Percentiles rank a stretch among this genome's conserved stretches.
Evolutionary conservation across 2,888 invertebrate genomes (phyloP).

Genomic region (Agapostemon virescens): DNA sequence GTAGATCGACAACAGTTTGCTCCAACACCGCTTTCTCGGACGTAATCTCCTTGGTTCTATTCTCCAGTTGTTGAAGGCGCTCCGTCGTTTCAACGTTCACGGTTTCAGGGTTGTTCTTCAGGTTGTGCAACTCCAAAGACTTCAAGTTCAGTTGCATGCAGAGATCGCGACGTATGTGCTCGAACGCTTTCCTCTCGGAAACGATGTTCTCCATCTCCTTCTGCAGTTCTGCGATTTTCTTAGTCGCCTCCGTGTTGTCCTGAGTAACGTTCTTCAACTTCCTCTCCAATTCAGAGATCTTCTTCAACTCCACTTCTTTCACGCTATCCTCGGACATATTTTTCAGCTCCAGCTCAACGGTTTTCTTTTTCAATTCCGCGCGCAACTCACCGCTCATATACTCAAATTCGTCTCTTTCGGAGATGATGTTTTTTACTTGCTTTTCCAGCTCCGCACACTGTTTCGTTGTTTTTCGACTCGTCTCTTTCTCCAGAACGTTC

Average conservation of each 20-base stretch:
- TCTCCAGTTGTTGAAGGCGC: conserved; percentile 28
- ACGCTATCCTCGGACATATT: conserved; percentile 21
- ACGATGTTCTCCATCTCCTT: conserved; percentile 32
- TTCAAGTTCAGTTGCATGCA: conserved; percentile 31
- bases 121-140: conserved; percentile 6
- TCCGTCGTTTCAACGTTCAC: background rate
- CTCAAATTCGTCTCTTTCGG: conserved; percentile 50
- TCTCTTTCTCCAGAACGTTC: background rate
- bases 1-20: conserved; percentile 20
- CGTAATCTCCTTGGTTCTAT: conserved; percentile 26
- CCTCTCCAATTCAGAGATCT: conserved; percentile 28
- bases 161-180: conserved; percentile 38
- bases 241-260: conserved; percentile 17
- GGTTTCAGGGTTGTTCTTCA: background rate
- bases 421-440: conserved; percentile 31
- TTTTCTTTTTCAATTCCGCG: conserved; percentile 37
- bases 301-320: conserved; percentile 15
- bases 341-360: conserved; percentile 27
- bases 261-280: conserved; percentile 13
- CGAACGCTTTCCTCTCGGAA: conserved; percentile 52
- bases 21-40: conserved; percentile 48
- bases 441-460: conserved; percentile 33
- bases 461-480: background rate
- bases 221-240: conserved; percentile 30
- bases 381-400: conserved; percentile 25